These are phyloP conservation scores for Buathra laborator DNA, from an alignment of 2,888 invertebrate genomes.

Conservation along the genomic window DNA sequence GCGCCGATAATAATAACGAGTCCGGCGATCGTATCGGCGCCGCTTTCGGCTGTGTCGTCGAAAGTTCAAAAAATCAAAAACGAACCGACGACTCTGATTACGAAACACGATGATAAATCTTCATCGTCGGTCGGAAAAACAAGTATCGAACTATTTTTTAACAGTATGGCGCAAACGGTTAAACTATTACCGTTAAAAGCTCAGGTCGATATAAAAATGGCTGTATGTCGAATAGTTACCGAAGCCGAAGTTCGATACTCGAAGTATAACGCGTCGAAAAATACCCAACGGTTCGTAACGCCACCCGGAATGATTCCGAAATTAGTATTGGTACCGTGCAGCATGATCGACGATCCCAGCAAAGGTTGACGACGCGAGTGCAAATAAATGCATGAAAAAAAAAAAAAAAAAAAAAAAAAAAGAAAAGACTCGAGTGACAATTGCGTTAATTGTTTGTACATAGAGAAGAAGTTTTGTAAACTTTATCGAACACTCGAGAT, in stretches of 20 bases:
- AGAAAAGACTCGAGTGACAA: background rate
- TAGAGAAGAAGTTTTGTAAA: background rate
- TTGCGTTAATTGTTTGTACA: constrained; percentile 25
- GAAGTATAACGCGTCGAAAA: constrained; percentile 67
- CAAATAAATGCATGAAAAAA: background rate
- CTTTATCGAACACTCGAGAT: background rate
- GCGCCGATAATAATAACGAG: constrained; percentile 67
- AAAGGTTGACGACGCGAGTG: constrained; percentile 47
- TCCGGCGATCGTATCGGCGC: constrained; percentile 37
- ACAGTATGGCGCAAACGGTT: constrained; percentile 81
- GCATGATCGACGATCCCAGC: constrained; percentile 80
- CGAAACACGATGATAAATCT: constrained; percentile 33
- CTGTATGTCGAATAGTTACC: constrained; percentile 82
- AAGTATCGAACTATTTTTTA: constrained; percentile 81
- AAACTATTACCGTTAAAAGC: constrained; percentile 80
- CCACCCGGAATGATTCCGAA: constrained; percentile 82
- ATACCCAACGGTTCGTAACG: constrained; percentile 75
- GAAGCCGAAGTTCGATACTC: constrained; percentile 79
- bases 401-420: background rate
- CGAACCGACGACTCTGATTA: constrained; percentile 21
- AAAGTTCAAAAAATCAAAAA: constrained; percentile 36
- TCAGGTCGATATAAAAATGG: constrained; percentile 83
- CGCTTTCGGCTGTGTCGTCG: constrained; percentile 8
- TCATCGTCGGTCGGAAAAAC: constrained; percentile 73
- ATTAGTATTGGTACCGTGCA: constrained; percentile 82